Evolutionary conservation across 2,888 invertebrate genomes (phyloP), one percentile per base, ranked within the genome.

Genomic region (Eueremaeus valkanovi): DNA sequence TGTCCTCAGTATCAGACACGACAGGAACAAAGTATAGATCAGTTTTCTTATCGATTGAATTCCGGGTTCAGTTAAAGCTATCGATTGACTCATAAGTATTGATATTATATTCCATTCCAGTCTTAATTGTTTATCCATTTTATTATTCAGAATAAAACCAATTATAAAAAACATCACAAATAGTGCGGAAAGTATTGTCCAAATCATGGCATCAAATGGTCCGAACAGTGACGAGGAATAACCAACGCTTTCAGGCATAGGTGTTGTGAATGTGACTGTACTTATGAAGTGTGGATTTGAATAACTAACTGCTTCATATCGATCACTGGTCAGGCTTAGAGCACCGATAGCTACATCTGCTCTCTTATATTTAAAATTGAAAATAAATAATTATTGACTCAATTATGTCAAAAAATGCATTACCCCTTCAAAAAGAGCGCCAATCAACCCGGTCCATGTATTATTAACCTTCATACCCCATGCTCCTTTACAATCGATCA

Each of bases 271-370:
- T n/a, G 74, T 74, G 5, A 68, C 24, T 24, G 72, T 27, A 70
- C 29, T 42, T 13, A 74, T 27, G 1, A n/a, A 18, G 27, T 74
- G 68, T 42, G 74, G 68, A 21, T 72, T 40, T 16, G 29, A 18
- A 72, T 18, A 74, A 13, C 11, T 11, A 11, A 74, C 45, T 1
- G 21, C 70, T 24, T 42, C 24, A n/a, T 40, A 74, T 16, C 74
- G 40, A 21, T 70, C 70, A 42, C 72, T 36, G 0, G 74, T 74
- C 1, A 74, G n/a, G 8, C 24, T 70, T 8, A 74, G 29, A 21
- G 27, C 74, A 49, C 74, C 74, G n/a, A 74, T 49, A n/a, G 42
- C 74, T 13, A 74, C 11, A 31, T 74, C 63, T 21, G 68, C 68
- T 70, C 42, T 42, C 68, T 74, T 6, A 24, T 40, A 11, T 5